phyloP scores from a whole-genome alignment of 2,888 invertebrate species.

The Pardosa pseudoannulata region DNA sequence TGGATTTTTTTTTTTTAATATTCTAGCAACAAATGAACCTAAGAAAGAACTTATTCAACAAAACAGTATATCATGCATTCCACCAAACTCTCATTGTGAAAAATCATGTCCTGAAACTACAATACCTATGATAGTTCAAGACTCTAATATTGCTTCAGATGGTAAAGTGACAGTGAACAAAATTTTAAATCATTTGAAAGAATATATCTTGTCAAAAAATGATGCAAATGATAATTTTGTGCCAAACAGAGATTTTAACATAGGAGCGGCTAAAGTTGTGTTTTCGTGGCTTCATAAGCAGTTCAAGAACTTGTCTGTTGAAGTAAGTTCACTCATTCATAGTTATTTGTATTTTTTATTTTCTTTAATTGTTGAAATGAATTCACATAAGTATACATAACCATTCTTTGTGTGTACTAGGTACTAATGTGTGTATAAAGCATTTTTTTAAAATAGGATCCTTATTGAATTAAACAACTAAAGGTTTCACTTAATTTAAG shows the following conservation, averaged over 20 bases:
- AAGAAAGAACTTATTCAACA: slow-evolving; percentile 23
- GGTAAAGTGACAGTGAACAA: slow-evolving; percentile 10
- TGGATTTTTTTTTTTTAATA: too few species aligned
- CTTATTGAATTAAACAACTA: too few species aligned
- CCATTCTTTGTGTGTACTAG: too few species aligned
- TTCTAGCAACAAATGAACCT: slow-evolving; percentile 49
- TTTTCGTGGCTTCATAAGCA: slow-evolving; percentile 27
- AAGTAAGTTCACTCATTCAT: too few species aligned
- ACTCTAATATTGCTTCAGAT: neutral
- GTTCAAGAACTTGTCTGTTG: too few species aligned
- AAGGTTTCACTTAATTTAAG: too few species aligned
- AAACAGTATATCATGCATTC: neutral
- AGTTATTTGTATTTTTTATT: too few species aligned
- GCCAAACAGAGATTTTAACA: slow-evolving; percentile 34
- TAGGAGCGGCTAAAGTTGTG: slow-evolving; percentile 40
- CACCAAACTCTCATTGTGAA: slow-evolving; percentile 29
- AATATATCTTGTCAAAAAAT: slow-evolving; percentile 32
- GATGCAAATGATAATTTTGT: slow-evolving; percentile 44
- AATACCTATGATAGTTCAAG: slow-evolving; percentile 13
- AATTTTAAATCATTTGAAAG: slow-evolving; percentile 41
- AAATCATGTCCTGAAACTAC: neutral
- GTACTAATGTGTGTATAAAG: too few species aligned
- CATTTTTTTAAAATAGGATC: too few species aligned
- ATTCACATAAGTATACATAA: too few species aligned
- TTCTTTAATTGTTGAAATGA: too few species aligned